Conservation (phyloP, 2,888 invertebrate species). For the Andrena camellia region DNA sequence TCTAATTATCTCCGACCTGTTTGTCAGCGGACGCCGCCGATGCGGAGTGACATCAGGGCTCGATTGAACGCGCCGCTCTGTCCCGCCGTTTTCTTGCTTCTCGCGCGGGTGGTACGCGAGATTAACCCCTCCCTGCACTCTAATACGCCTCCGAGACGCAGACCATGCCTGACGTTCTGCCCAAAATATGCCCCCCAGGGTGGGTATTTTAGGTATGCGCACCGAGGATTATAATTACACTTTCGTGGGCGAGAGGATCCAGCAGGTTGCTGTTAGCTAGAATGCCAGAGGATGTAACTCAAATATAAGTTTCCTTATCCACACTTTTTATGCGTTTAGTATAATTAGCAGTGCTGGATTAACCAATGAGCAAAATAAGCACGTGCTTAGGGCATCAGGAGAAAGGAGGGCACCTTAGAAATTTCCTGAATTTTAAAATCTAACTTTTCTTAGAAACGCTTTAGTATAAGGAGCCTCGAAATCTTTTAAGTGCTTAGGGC, state of each 20-base stretch:
- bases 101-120: neutral
- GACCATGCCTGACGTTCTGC: neutral
- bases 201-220: neutral
- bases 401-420: too few relatives aligned
- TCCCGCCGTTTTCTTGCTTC: neutral
- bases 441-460: too few relatives aligned
- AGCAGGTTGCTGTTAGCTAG: neutral
- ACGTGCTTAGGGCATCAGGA: too few relatives aligned
- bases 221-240: neutral
- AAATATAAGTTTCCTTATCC: too few relatives aligned
- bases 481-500: too few relatives aligned
- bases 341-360: too few relatives aligned
- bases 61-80: constrained; percentile 49
- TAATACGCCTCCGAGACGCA: neutral
- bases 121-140: neutral
- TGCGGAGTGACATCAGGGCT: constrained; percentile 52
- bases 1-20: constrained; percentile 69
- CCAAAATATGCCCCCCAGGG: neutral
- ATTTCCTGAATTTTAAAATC: too few relatives aligned
- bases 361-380: too few relatives aligned
- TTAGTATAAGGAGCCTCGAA: too few relatives aligned
- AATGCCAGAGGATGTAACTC: neutral
- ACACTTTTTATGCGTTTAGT: too few relatives aligned
- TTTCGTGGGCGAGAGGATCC: neutral
- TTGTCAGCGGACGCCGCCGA: constrained; percentile 62